Conservation (phyloP, 2,888 invertebrate genomes). For the Cheilosia scutellata region DNA sequence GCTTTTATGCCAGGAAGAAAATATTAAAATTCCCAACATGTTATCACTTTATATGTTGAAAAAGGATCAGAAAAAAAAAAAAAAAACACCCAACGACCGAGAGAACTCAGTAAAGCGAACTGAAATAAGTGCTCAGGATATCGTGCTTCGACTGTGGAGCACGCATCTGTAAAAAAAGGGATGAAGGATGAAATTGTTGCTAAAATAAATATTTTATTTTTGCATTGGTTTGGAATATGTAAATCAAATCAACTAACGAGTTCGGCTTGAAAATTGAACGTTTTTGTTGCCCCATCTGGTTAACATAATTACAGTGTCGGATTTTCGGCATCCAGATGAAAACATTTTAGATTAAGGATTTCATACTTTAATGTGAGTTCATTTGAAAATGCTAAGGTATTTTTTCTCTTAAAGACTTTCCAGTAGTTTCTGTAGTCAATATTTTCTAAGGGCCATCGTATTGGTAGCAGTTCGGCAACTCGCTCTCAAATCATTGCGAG, state of each 20-base stretch:
- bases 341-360: no score
- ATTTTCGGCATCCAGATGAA: background rate
- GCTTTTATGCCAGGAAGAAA: slow-evolving; percentile 37
- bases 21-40: slow-evolving; percentile 74
- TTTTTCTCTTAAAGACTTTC: no score
- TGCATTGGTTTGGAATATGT: slow-evolving; percentile 52
- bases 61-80: slow-evolving; percentile 16
- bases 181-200: slow-evolving; percentile 54
- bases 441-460: no score
- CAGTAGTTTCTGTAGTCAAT: no score
- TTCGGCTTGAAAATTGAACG: slow-evolving; percentile 1
- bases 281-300: slow-evolving; percentile 4
- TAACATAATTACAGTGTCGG: slow-evolving; percentile 8
- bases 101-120: slow-evolving; percentile 40
- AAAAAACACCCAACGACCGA: slow-evolving; percentile 25
- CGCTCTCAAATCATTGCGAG: no score
- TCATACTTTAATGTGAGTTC: no score
- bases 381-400: no score
- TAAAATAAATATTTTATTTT: slow-evolving; percentile 64
- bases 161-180: slow-evolving; percentile 55
- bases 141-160: slow-evolving; percentile 39
- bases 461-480: no score
- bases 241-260: slow-evolving; percentile 42
- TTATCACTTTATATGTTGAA: slow-evolving; percentile 59
- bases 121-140: slow-evolving; percentile 53